A percentile compares a stretch with the other conserved stretches of the same genome.
Evolutionary conservation across 2,797 vertebrate genomes (phyloP).

Genomic region (Alauda arvensis): DNA sequence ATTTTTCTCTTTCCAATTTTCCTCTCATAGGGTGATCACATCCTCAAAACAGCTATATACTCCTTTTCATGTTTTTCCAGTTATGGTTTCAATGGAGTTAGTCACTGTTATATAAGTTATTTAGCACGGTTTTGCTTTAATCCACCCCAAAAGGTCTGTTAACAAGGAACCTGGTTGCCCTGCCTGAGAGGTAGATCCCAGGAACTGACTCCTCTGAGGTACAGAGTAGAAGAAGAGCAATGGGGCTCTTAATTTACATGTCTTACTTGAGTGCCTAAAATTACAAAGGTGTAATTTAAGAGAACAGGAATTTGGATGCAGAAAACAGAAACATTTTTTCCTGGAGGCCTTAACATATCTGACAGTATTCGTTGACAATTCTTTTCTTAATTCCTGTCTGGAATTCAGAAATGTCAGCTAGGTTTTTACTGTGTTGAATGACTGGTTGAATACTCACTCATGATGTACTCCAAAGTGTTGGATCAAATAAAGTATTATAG

Average conservation of each 20-base stretch:
- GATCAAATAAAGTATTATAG: neutral
- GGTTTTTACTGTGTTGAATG: neutral
- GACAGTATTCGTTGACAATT: neutral
- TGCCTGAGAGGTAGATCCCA: neutral
- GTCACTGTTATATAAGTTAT: neutral
- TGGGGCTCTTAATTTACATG: neutral
- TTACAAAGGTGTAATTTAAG: neutral
- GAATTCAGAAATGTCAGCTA: neutral
- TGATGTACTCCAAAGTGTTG: neutral
- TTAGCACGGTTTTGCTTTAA: neutral
- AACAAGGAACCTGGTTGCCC: neutral
- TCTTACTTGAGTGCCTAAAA: neutral
- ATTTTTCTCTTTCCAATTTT: neutral
- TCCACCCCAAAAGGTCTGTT: neutral
- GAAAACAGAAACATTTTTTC: neutral
- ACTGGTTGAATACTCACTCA: neutral
- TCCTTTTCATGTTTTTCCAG: neutral
- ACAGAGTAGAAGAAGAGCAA: neutral
- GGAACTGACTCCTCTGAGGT: rapidly evolving
- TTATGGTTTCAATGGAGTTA: neutral
- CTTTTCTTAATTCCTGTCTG: neutral
- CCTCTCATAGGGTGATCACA: neutral
- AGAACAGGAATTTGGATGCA: neutral
- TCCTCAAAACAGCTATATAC: neutral
- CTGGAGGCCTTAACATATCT: neutral